Conservation (phyloP, 2,113 vertebrate species). For the Petromus typicus region DNA sequence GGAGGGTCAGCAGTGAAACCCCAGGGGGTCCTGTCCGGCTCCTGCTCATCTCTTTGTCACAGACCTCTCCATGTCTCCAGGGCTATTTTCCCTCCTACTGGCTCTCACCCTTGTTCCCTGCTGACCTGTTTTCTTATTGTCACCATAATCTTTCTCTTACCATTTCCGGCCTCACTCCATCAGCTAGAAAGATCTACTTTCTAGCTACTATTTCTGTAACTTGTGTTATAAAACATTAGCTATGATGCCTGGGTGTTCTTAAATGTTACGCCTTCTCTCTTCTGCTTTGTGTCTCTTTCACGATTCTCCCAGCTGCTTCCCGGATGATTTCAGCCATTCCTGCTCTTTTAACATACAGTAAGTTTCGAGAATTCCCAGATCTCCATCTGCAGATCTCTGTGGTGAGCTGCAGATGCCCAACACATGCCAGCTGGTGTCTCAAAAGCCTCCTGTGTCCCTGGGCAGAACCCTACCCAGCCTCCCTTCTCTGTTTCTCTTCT, state of each 20-base stretch:
- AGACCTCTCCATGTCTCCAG: neutral
- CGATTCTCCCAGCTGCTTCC: neutral
- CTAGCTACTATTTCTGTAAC: neutral
- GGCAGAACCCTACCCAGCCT: neutral
- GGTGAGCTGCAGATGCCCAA: neutral
- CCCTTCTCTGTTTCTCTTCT: neutral
- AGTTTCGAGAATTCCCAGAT: slow-evolving; percentile 17
- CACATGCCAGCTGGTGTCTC: neutral
- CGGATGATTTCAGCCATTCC: slow-evolving; percentile 36
- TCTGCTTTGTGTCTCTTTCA: slow-evolving; percentile 18
- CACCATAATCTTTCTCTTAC: neutral
- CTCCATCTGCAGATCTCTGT: neutral
- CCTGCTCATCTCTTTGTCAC: neutral
- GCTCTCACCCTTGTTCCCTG: neutral
- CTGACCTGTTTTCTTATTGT: neutral
- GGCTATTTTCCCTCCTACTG: neutral
- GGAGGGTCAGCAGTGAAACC: neutral
- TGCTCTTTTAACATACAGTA: slow-evolving; percentile 1
- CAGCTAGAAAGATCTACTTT: neutral
- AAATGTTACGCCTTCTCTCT: neutral
- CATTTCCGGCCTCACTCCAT: neutral
- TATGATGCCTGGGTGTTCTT: neutral
- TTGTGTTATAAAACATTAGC: slow-evolving; percentile 4
- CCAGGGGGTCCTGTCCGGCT: neutral
- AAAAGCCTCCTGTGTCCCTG: neutral